Conservation (phyloP, 2,113 vertebrate genomes). For the Herpailurus yagouaroundi region DNA sequence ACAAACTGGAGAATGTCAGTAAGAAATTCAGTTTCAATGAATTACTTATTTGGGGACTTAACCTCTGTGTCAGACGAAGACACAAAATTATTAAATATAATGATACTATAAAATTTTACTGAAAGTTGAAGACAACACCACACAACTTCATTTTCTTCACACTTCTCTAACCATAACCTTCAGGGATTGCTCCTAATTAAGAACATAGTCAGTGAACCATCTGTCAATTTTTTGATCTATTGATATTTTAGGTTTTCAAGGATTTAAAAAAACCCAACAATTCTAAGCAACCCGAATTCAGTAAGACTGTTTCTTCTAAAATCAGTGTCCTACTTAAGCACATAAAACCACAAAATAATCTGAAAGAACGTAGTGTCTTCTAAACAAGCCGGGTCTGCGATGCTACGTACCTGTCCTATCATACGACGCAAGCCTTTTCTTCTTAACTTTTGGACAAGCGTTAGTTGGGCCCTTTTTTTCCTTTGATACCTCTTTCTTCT, state of each 20-base stretch:
- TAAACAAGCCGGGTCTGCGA: too few relatives aligned
- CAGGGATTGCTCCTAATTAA: background rate
- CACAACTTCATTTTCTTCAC: background rate
- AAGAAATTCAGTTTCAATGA: background rate
- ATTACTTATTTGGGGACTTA: background rate
- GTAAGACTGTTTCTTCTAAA: background rate
- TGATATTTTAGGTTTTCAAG: constrained; percentile 10
- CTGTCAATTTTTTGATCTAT: background rate
- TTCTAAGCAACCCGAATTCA: background rate
- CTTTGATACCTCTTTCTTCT: constrained; percentile 21
- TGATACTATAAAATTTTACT: background rate
- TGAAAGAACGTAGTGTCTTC: background rate
- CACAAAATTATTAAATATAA: background rate
- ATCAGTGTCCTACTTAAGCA: background rate
- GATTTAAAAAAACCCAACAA: background rate
- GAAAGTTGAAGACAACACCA: background rate
- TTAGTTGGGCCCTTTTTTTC: background rate
- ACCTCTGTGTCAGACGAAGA: background rate
- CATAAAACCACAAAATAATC: background rate
- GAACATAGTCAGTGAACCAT: background rate
- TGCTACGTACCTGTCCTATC: constrained; percentile 64
- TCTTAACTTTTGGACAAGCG: background rate
- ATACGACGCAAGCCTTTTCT: background rate
- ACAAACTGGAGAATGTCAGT: background rate
- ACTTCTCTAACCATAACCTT: background rate